phyloP scores from a whole-genome alignment of 2,113 vertebrate genomes.

The Miniopterus natalensis region DNA sequence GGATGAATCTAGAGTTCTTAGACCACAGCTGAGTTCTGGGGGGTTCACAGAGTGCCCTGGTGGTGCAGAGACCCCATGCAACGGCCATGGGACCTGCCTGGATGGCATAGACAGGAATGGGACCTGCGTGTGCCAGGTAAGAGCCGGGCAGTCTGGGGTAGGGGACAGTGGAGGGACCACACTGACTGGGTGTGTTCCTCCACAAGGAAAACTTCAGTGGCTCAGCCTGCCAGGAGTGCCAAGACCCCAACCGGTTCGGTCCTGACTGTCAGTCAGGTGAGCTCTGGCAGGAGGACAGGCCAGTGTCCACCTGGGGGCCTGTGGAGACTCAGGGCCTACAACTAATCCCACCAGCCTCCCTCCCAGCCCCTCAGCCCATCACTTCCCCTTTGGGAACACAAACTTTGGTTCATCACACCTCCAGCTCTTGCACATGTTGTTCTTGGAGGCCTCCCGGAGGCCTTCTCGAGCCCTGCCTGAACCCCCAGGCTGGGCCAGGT shows the following conservation, averaged over 20 bases:
- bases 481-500: neutral
- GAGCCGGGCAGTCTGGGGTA: neutral
- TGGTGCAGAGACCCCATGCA: slow-evolving; percentile 90
- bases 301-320: neutral
- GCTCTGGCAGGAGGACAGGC: neutral
- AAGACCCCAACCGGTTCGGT: slow-evolving; percentile 89
- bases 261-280: slow-evolving; percentile 92
- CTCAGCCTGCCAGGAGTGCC: slow-evolving; percentile 93
- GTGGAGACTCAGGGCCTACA: neutral
- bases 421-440: neutral
- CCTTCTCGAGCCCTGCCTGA: neutral
- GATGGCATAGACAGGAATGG: slow-evolving; percentile 92
- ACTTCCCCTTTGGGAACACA: neutral
- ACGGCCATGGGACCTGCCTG: slow-evolving; percentile 91
- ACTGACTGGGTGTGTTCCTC: neutral
- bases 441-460: neutral
- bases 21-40: slow-evolving; percentile 38
- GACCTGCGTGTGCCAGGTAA: slow-evolving; percentile 95
- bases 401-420: neutral
- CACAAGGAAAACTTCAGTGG: slow-evolving; percentile 93
- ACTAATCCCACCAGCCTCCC: neutral
- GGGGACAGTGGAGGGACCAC: neutral
- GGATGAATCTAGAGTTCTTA: neutral
- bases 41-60: slow-evolving; percentile 92
- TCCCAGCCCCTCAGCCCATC: neutral